Evolutionary conservation across 2,888 invertebrate genomes (phyloP).

Genomic region (Thysanoteuthis rhombus): DNA sequence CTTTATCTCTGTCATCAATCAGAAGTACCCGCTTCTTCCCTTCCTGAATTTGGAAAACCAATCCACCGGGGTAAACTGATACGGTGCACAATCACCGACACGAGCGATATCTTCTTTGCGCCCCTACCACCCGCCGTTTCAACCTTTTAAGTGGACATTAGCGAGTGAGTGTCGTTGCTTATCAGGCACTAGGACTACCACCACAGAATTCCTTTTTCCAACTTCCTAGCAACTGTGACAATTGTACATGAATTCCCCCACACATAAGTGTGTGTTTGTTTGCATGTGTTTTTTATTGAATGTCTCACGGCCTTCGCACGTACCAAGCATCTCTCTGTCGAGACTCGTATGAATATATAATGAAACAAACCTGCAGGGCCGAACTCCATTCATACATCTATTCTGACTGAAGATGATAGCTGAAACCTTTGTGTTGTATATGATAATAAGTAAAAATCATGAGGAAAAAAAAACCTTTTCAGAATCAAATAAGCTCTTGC

Average conservation of each 20-base stretch:
- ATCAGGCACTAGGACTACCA: not conserved
- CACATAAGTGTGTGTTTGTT: not conserved
- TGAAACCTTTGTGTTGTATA: too few species aligned
- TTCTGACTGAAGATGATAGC: too few species aligned
- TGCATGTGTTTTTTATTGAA: not conserved
- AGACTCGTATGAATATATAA: too few species aligned
- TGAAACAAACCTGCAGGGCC: too few species aligned
- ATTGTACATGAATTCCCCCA: not conserved
- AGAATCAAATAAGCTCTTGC: too few species aligned
- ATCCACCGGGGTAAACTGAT: not conserved
- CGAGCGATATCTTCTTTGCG: not conserved
- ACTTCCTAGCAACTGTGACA: too few species aligned
- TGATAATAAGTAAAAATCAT: too few species aligned
- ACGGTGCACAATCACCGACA: not conserved
- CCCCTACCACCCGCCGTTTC: not conserved
- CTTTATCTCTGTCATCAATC: not conserved
- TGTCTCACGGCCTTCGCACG: not conserved
- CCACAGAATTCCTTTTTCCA: not conserved
- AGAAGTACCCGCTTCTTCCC: not conserved
- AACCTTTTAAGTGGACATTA: not conserved
- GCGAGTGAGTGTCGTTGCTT: not conserved
- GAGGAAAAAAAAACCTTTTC: too few species aligned
- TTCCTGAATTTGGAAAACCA: not conserved
- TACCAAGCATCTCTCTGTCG: not conserved
- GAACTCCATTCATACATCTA: too few species aligned